Evolutionary conservation across 2,888 invertebrate genomes (phyloP).

Genomic region (Mellilla xanthometata): DNA sequence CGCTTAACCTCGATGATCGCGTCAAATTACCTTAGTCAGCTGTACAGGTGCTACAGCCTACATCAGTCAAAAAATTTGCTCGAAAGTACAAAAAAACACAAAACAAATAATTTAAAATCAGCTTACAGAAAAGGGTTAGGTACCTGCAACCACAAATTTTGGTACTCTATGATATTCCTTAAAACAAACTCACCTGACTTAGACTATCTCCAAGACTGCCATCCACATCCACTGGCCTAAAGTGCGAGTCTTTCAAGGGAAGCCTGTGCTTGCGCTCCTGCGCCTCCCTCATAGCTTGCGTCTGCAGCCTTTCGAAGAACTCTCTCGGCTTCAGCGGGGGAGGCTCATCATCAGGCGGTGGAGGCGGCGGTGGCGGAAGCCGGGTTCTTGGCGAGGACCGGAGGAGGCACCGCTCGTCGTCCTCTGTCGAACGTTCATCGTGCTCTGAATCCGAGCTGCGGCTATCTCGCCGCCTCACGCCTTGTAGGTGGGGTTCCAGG

Average conservation of each 20-base stretch:
- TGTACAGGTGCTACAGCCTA: no score
- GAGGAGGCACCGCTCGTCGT: slow-evolving; percentile 70
- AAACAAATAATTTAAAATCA: no score
- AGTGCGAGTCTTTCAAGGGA: slow-evolving; percentile 56
- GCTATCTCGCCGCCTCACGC: slow-evolving; percentile 78
- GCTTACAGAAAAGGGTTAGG: no score
- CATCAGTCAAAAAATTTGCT: no score
- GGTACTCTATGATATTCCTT: no score
- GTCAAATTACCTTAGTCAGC: no score
- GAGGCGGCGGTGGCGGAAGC: slow-evolving; percentile 70
- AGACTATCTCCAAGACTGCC: slow-evolving; percentile 76
- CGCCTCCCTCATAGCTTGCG: slow-evolving; percentile 74
- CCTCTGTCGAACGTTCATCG: slow-evolving; percentile 76
- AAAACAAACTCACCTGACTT: slow-evolving; percentile 71
- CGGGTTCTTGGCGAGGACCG: slow-evolving; percentile 72
- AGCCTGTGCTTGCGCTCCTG: slow-evolving; percentile 62
- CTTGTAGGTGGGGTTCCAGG: slow-evolving; percentile 88
- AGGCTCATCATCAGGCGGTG: slow-evolving; percentile 72
- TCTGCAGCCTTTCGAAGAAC: slow-evolving; percentile 76
- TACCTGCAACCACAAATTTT: no score
- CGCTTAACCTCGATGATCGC: no score
- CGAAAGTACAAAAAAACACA: no score
- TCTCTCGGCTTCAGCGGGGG: slow-evolving; percentile 82
- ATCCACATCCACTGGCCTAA: slow-evolving; percentile 68
- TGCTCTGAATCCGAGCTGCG: slow-evolving; percentile 76